These are phyloP conservation scores for Pempheris klunzingeri DNA, from an alignment of 2,797 vertebrate species.

Conservation along the genomic window DNA sequence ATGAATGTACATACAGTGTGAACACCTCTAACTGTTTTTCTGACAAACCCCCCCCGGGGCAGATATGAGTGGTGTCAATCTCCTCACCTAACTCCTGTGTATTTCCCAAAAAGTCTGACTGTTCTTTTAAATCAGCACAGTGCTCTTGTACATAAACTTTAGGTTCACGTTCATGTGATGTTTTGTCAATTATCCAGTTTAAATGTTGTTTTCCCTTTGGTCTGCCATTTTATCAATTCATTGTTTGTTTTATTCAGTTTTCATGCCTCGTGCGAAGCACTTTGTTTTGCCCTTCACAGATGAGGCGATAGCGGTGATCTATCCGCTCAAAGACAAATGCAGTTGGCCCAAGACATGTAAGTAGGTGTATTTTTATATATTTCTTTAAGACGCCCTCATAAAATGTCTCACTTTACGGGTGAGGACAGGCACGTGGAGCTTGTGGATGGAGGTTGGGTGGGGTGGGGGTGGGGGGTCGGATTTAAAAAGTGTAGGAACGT, in stretches of 20 bases:
- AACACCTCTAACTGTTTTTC: neutral
- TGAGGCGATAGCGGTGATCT: neutral
- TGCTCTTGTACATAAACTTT: no score
- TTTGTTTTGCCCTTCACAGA: neutral
- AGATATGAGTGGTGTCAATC: neutral
- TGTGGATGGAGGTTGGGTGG: neutral
- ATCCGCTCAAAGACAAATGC: neutral
- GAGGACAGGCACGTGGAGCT: conserved; percentile 8
- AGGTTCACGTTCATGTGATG: neutral
- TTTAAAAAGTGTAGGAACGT: conserved; percentile 63
- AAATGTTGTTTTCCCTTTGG: neutral
- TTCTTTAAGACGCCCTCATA: neutral
- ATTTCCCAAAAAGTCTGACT: neutral
- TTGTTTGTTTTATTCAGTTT: neutral
- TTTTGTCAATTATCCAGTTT: no score
- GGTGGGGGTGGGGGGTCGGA: neutral
- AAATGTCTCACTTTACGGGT: conserved; percentile 48
- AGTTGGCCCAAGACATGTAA: neutral
- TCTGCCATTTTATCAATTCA: neutral
- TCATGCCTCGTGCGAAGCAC: neutral
- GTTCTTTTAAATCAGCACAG: neutral
- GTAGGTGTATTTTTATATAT: no score
- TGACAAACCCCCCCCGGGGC: no score
- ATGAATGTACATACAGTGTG: neutral
- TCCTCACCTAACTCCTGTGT: no score